These are phyloP conservation scores for Drosophila sechellia DNA, from an alignment of 1,140 invertebrate genomes.

Conservation along the genomic window DNA sequence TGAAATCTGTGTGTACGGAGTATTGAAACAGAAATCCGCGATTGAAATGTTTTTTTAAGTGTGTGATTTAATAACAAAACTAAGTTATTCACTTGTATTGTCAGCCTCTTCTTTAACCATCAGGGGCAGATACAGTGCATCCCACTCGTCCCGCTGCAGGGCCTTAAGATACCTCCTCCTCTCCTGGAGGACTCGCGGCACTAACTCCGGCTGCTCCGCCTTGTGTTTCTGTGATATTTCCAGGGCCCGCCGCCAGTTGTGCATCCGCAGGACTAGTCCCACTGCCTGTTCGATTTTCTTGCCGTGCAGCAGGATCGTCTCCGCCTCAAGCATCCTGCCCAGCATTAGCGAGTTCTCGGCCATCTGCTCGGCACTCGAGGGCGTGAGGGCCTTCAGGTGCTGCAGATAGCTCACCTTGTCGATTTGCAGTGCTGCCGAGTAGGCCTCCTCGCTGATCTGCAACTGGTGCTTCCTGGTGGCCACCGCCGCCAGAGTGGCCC, in stretches of 20 bases:
- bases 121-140: constrained; percentile 89
- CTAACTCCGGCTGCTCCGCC: constrained; percentile 86
- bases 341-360: constrained; percentile 93
- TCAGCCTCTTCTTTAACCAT: constrained; percentile 85
- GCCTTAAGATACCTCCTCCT: constrained; percentile 90
- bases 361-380: constrained; percentile 87
- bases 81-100: constrained; percentile 28
- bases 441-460: constrained; percentile 94
- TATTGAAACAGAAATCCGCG: no score
- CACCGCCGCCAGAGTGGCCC: constrained; percentile 94
- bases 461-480: constrained; percentile 91
- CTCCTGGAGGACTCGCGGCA: constrained; percentile 92
- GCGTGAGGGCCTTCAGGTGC: constrained; percentile 89
- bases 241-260: constrained; percentile 94
- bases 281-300: constrained; percentile 92
- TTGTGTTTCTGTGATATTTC: constrained; percentile 94
- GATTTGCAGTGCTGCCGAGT: constrained; percentile 93
- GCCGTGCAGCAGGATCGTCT: constrained; percentile 92
- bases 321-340: constrained; percentile 92
- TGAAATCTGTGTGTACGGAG: constrained; percentile 20
- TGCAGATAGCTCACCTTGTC: constrained; percentile 96
- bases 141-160: constrained; percentile 91
- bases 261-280: constrained; percentile 91
- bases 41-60: no score
- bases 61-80: no score